Base-by-base conservation (phyloP, 2,113 vertebrate species). In the Perca fluviatilis region DNA sequence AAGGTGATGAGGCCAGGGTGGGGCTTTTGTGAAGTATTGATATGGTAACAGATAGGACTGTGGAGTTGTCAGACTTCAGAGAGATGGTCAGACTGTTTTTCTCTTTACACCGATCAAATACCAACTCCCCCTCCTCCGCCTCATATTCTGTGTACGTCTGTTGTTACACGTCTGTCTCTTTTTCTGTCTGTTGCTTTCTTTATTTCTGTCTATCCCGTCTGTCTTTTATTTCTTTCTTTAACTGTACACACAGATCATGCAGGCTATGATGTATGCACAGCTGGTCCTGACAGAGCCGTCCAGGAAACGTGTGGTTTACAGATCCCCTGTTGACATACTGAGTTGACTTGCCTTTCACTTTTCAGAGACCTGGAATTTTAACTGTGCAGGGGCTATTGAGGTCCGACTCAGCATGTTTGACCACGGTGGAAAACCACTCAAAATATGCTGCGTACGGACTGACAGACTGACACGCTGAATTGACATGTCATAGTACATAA, bases 181-280 rank as follows among this genome's bases (percentile, higher is more conserved):
- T 69, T 25, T 78, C 64, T 77, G 11, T 75, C 65, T 36, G 21
- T 50, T 66, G 61, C 65, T 83, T 72, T 65, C 67, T 83, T 72
- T 56, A 23, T 80, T 72, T 74, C 63, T 30, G 16, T 49, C 58
- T 33, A 53, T 80, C 53, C 36, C 51, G 36, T 68, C 50, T 54
- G 62, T 61, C 76, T 76, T 74, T 67, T 74, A 72, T 47, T 67
- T 72, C 58, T 7, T 46, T 63, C 69, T 60, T 63, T 62, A 69
- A 57, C 67, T 68, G 57, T 63, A 78, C 82, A 54, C 64, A 72
- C 85, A 46, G 58, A 82, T 82, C 84, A 82, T 47, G 71, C 81
- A 62, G 77, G 47, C 56, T 56, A 0, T 89, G 85, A 92, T 95
- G 93, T 95, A 78, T 95, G 92, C 94, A 94, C 95, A 95, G 95